Evolutionary conservation across 2,888 invertebrate species (phyloP), one percentile per base, ranked within the genome.

Genomic region (Drosophila anomalata): DNA sequence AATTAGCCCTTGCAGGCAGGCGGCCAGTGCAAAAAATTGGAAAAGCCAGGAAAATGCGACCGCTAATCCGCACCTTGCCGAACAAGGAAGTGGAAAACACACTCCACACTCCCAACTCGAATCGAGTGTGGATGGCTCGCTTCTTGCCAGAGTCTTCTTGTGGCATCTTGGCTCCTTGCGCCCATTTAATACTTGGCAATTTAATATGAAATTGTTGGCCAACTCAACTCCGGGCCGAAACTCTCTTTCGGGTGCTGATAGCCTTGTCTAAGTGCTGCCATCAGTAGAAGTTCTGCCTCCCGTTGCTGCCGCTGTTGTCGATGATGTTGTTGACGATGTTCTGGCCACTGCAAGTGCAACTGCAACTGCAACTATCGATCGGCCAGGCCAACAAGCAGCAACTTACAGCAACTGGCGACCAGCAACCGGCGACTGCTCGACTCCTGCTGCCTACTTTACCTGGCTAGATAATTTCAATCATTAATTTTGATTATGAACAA

Each of bases 391-490:
- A 46, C 57, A 58, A 59, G 54, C 55, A 44, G 72, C 60, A 56
- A 76, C 80, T 63, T 44, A 53, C 46, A 44, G 44, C 55, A 22
- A 46, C 24, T 51, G 2, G 48, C 52, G 29, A 33, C 31, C 24
- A 17, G 24, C 55, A 22, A 46, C 24, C 29, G 50, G 44, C 61
- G 24, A 56, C 48, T 50, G 33, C 33, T 51, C 50, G 41, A 53
- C 44, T 61, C 63, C 68, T 60, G 36, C 73, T 76, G 78, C 73
- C 84, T 78, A 86, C 83, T 86, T 87, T 79, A 79, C 83, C 88
- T 85, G 46, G 74, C 89, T 79, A 89, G 89, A 87, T 89, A 89
- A 89, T 88, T 88, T 89, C 89, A 89, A 88, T 88, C 88, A 88
- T 88, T 88, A 89, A 89, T 88, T 89, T 86, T 87, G 86, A 86